Conservation (phyloP, 2,113 vertebrate genomes). For the Galeopterus variegatus region DNA sequence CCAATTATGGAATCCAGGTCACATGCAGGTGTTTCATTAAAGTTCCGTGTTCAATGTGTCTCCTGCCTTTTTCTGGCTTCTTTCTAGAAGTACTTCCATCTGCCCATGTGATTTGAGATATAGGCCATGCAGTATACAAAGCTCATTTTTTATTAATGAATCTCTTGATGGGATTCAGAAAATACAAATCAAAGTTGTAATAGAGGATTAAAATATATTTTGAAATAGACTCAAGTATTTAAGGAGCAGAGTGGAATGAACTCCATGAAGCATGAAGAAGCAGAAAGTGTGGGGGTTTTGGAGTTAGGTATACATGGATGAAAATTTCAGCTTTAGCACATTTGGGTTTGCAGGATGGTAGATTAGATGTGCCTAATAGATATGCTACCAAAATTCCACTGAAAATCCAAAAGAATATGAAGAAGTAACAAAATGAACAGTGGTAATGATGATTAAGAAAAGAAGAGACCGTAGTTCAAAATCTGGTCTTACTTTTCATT, state of each 20-base stretch:
- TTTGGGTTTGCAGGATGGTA: neutral
- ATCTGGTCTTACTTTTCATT: neutral
- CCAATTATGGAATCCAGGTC: neutral
- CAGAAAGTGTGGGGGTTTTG: neutral
- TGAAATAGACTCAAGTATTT: neutral
- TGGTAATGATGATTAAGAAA: neutral
- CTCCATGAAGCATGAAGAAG: neutral
- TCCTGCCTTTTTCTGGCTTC: neutral
- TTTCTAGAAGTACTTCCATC: neutral
- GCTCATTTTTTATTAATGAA: neutral
- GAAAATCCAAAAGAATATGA: neutral
- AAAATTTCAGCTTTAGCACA: neutral
- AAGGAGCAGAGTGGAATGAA: neutral
- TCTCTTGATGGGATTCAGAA: neutral
- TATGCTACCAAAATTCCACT: neutral
- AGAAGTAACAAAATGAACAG: neutral
- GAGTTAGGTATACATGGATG: neutral
- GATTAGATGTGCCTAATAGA: neutral
- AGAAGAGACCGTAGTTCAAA: neutral
- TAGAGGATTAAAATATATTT: neutral
- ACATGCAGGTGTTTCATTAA: neutral
- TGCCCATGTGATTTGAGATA: neutral
- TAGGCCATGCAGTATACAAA: neutral
- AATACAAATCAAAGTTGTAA: conserved; percentile 35
- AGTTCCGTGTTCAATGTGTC: neutral